Evolutionary conservation across 2,113 vertebrate genomes (phyloP).

Genomic region (Nematolebias whitei): DNA sequence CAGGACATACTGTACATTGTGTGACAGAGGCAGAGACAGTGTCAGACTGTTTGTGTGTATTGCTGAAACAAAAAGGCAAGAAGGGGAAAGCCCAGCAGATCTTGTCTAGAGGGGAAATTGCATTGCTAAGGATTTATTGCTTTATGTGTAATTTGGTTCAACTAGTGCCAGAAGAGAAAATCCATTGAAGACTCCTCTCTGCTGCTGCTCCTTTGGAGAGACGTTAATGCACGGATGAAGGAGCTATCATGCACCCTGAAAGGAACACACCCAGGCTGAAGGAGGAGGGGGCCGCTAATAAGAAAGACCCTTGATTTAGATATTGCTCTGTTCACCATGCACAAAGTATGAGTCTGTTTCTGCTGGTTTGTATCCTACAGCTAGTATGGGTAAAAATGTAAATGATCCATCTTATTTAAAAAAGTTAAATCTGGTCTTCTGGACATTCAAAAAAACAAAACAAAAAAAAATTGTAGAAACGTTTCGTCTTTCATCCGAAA

Average conservation of each 20-base stretch:
- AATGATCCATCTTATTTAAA: too few species aligned
- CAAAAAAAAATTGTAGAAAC: too few species aligned
- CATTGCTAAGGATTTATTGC: constrained; percentile 82
- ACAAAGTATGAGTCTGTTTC: constrained; percentile 10
- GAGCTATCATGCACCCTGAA: constrained; percentile 12
- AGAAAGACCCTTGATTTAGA: constrained; percentile 4
- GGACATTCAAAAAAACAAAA: too few species aligned
- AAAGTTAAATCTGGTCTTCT: too few species aligned
- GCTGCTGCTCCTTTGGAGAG: constrained; percentile 29
- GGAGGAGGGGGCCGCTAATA: not conserved
- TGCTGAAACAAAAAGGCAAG: constrained; percentile 22
- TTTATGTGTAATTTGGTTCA: constrained; percentile 82
- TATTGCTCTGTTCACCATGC: not conserved
- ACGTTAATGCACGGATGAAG: constrained; percentile 1
- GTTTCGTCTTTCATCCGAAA: too few species aligned
- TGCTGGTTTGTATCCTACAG: constrained; percentile 7
- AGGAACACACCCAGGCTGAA: constrained; percentile 16
- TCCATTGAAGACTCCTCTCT: constrained; percentile 65
- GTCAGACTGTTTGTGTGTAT: constrained; percentile 10
- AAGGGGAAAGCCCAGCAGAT: constrained; percentile 57
- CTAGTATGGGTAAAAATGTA: too few species aligned
- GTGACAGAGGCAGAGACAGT: constrained; percentile 14
- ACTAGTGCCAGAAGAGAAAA: constrained; percentile 75
- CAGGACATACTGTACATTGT: constrained; percentile 21
- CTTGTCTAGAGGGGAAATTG: constrained; percentile 76